A percentile compares a stretch with the other conserved stretches of the same genome.
Evolutionary conservation across 2,797 vertebrate genomes (phyloP).

Genomic region (Phalanger gymnotis): DNA sequence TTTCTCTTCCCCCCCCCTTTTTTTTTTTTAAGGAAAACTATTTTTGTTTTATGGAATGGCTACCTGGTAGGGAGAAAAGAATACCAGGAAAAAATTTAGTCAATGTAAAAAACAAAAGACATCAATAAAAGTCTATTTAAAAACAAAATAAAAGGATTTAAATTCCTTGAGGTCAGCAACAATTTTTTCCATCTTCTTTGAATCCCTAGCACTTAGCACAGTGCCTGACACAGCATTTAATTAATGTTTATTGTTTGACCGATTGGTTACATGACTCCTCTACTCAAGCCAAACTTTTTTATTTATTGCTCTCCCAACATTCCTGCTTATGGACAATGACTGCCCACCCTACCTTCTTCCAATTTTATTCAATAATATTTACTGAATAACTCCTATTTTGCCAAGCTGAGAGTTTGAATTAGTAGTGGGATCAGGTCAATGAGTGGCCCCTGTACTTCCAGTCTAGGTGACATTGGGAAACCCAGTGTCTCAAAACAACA

Average conservation of each 20-base stretch:
- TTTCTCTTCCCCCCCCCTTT: neutral
- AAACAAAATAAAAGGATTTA: neutral
- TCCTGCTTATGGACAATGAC: neutral
- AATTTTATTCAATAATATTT: neutral
- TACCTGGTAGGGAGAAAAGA: neutral
- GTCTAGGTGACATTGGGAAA: neutral
- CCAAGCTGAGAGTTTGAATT: neutral
- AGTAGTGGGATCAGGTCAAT: neutral
- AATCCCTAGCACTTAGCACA: neutral
- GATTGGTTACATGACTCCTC: neutral
- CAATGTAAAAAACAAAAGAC: neutral
- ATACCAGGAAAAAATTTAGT: neutral
- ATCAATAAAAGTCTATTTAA: neutral
- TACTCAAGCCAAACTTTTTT: neutral
- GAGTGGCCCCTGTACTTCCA: neutral
- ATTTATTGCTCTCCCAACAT: neutral
- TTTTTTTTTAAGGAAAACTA: neutral
- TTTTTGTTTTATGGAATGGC: neutral
- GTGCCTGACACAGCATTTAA: neutral
- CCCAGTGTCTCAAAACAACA: neutral
- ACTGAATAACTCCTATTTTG: neutral
- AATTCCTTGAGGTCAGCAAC: neutral
- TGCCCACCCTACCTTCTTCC: neutral
- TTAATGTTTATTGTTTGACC: neutral
- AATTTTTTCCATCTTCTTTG: neutral